Percentiles rank a stretch among this genome's conserved stretches.
phyloP scores from a whole-genome alignment of 2,113 vertebrate species.

The Abramis brama region DNA sequence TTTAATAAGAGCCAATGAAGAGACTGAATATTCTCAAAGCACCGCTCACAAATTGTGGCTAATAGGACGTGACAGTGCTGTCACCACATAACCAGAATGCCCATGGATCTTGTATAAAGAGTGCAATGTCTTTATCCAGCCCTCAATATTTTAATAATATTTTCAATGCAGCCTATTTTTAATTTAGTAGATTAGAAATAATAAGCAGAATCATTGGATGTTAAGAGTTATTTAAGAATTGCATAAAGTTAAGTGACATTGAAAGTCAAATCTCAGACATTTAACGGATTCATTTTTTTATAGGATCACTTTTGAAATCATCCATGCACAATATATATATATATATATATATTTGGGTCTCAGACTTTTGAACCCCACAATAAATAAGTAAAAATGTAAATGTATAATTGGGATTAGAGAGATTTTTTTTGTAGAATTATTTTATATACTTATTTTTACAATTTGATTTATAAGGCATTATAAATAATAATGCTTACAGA shows the following conservation, averaged over 20 bases:
- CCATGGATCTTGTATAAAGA: background rate
- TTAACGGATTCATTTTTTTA: background rate
- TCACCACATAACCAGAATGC: background rate
- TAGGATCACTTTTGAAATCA: background rate
- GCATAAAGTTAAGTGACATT: background rate
- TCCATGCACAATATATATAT: background rate
- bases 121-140: background rate
- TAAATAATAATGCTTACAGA: background rate
- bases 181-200: background rate
- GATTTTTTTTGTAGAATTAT: background rate
- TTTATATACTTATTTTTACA: background rate
- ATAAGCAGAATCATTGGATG: background rate
- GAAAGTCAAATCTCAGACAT: background rate
- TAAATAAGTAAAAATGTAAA: background rate
- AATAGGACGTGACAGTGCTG: slow-evolving; percentile 5
- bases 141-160: background rate
- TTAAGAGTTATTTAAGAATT: background rate
- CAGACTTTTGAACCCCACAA: background rate
- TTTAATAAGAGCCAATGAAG: slow-evolving; percentile 27
- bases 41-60: background rate
- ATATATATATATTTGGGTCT: background rate
- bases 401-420: background rate
- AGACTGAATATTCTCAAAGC: slow-evolving; percentile 28
- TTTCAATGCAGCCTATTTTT: background rate
- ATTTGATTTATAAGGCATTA: background rate